Conservation (phyloP, 2,888 invertebrate species). For the Gisinianus flammeolus region DNA sequence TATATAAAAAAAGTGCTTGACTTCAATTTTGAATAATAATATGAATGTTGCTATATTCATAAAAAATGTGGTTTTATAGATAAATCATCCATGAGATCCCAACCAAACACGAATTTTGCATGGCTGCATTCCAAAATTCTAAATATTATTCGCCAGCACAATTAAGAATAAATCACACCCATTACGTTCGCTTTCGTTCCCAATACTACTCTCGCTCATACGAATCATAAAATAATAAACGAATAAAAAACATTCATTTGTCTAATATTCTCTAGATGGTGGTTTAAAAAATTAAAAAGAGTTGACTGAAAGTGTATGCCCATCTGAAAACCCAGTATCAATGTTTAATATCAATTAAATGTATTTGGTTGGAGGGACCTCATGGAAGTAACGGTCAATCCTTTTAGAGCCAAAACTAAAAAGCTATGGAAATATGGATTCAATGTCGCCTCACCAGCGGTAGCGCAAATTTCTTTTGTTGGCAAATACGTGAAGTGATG, state of each 20-base stretch:
- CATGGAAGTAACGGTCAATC: slow-evolving; percentile 49
- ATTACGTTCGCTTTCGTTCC: background rate
- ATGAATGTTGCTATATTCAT: slow-evolving; percentile 5
- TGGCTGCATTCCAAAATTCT: background rate
- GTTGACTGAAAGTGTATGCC: background rate
- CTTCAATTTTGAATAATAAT: background rate
- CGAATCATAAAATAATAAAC: background rate
- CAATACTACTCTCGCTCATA: slow-evolving; percentile 7
- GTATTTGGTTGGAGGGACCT: slow-evolving; percentile 21
- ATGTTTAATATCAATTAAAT: background rate
- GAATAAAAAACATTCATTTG: background rate
- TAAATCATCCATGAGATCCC: slow-evolving; percentile 21
- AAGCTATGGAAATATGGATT: slow-evolving; percentile 29
- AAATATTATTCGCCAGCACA: background rate
- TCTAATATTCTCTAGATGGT: background rate
- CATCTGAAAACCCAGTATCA: background rate
- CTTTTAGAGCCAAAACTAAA: slow-evolving; percentile 42
- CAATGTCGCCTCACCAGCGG: slow-evolving; percentile 56
- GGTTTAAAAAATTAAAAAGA: background rate
- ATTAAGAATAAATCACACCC: background rate
- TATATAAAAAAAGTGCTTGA: background rate
- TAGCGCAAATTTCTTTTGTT: slow-evolving; percentile 55
- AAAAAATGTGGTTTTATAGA: slow-evolving; percentile 14
- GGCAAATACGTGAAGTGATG: slow-evolving; percentile 84
- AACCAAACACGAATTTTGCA: slow-evolving; percentile 3